Percentiles rank a stretch among this genome's conserved stretches.
Conservation (phyloP, 2,888 invertebrate genomes). For the Drepana falcataria region DNA sequence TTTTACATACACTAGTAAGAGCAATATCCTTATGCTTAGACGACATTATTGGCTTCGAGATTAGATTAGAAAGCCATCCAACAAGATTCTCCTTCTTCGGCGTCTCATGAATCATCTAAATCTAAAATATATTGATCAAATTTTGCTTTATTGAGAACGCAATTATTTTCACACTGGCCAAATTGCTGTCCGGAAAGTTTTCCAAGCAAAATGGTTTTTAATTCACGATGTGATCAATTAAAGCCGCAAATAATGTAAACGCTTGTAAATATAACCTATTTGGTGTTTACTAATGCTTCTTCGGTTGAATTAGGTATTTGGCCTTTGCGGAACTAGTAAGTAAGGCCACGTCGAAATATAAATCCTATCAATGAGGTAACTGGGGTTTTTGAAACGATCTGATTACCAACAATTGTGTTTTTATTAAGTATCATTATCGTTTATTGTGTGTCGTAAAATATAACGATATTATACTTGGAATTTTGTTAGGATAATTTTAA, state of each 20-base stretch:
- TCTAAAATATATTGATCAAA: not conserved
- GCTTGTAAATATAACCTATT: constrained; percentile 2
- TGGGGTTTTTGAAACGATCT: constrained; percentile 8
- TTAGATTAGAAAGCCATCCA: not conserved
- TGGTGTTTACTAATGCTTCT: not conserved
- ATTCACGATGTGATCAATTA: not conserved
- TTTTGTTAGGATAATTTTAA: not conserved
- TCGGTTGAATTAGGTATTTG: constrained; percentile 1
- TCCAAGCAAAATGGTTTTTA: not conserved
- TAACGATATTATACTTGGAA: too few species aligned
- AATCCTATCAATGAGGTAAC: constrained; percentile 10
- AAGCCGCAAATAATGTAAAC: not conserved
- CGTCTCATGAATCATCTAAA: not conserved
- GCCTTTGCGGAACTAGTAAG: constrained; percentile 16
- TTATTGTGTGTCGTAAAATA: too few species aligned
- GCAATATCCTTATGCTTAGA: not conserved
- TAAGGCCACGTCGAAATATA: constrained; percentile 11
- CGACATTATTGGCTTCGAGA: not conserved
- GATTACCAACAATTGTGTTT: not conserved
- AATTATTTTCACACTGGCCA: not conserved
- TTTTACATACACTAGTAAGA: too few species aligned
- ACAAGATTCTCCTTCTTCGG: not conserved
- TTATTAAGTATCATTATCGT: not conserved
- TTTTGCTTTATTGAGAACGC: not conserved
- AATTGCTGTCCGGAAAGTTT: not conserved